These are phyloP conservation scores for Tyrophagus putrescentiae DNA, from an alignment of 1,140 invertebrate species.

Conservation along the genomic window DNA sequence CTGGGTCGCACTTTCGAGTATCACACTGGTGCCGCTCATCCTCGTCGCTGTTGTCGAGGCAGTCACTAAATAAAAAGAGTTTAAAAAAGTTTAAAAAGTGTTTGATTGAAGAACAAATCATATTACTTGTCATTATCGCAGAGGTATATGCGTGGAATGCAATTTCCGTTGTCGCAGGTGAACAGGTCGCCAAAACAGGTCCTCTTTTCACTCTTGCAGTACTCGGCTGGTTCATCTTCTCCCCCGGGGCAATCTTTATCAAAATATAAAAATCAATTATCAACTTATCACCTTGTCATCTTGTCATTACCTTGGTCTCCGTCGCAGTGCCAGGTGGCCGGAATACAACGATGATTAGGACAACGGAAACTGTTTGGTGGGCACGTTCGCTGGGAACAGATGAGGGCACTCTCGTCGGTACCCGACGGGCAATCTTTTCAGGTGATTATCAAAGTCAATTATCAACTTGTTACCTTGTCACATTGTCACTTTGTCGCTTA, in stretches of 20 bases:
- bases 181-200: conserved; percentile 89
- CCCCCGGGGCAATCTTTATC: conserved; percentile 75
- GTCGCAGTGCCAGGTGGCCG: conserved; percentile 82
- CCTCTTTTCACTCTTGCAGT: conserved; percentile 79
- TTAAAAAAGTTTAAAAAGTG: background rate
- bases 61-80: conserved; percentile 43
- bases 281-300: too few relatives aligned
- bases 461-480: background rate
- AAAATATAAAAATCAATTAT: too few relatives aligned
- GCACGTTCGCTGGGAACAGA: conserved; percentile 72
- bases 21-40: conserved; percentile 77
- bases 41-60: conserved; percentile 79
- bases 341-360: conserved; percentile 40
- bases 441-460: background rate
- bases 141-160: conserved; percentile 88
- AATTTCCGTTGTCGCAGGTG: conserved; percentile 91
- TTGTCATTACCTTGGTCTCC: too few relatives aligned
- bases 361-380: conserved; percentile 71
- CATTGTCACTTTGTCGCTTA: conserved; percentile 84
- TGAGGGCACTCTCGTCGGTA: conserved; percentile 75
- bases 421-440: background rate
- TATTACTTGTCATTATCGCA: conserved; percentile 86
- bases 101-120: conserved; percentile 37
- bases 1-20: conserved; percentile 73
- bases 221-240: conserved; percentile 72